Evolutionary conservation across 2,888 invertebrate species (phyloP).

Genomic region (Candidula unifasciata): DNA sequence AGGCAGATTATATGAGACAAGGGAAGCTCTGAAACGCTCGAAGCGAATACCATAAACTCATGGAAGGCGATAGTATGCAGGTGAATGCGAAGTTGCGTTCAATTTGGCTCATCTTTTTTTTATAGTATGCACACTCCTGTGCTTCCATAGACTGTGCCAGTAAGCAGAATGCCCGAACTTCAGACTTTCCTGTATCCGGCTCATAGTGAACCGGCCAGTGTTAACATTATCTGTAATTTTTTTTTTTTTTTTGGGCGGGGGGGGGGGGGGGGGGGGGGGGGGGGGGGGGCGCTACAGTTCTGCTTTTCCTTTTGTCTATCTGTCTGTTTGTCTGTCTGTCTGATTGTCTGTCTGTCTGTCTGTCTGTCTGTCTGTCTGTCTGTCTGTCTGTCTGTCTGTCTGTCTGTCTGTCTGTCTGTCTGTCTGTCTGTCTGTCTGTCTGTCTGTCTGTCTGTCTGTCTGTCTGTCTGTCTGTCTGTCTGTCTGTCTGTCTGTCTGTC

Average conservation of each 20-base stretch:
- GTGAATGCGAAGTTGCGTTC: neutral
- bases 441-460: too few relatives aligned
- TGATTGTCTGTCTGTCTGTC: too few relatives aligned
- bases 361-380: too few relatives aligned
- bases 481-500: too few relatives aligned
- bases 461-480: too few relatives aligned
- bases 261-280: too few relatives aligned
- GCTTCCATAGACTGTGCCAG: neutral
- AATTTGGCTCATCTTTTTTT: neutral
- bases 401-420: too few relatives aligned
- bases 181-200: neutral
- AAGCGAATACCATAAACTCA: neutral
- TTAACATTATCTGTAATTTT: neutral
- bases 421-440: too few relatives aligned
- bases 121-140: neutral
- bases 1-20: neutral
- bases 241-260: neutral
- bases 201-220: neutral
- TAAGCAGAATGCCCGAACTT: neutral
- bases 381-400: too few relatives aligned
- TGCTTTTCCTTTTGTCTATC: too few relatives aligned
- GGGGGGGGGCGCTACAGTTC: too few relatives aligned
- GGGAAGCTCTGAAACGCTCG: neutral
- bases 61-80: conserved; percentile 4
- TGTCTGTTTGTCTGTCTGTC: too few relatives aligned